A percentile compares a stretch with the other conserved stretches of the same genome.
Conservation (phyloP, 2,888 invertebrate species). For the Ormyrus labotus region DNA sequence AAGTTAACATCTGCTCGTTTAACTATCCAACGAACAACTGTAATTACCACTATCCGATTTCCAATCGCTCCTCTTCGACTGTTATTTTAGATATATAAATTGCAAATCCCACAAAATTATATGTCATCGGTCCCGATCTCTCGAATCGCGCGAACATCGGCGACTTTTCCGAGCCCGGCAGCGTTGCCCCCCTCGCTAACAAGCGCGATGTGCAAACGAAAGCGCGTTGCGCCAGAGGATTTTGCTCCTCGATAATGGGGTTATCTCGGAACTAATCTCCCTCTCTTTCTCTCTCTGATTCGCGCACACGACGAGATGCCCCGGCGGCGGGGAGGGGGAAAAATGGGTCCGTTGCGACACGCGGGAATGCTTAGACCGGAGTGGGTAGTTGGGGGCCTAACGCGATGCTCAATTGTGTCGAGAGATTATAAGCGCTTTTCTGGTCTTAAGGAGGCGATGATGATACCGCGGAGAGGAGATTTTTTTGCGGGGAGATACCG, state of each 20-base stretch:
- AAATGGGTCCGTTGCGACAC: slow-evolving; percentile 27
- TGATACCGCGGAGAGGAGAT: too few species aligned
- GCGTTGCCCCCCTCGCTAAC: background rate
- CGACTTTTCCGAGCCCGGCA: background rate
- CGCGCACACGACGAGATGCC: too few species aligned
- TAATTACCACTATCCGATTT: too few species aligned
- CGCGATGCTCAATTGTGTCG: too few species aligned
- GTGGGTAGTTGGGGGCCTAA: too few species aligned
- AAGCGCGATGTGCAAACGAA: slow-evolving; percentile 27
- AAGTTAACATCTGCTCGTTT: too few species aligned
- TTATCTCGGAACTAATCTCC: slow-evolving; percentile 30
- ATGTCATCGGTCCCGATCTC: background rate
- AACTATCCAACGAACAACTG: too few species aligned
- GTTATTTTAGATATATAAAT: slow-evolving; percentile 2
- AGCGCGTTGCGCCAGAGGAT: slow-evolving; percentile 33
- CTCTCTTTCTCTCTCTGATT: background rate
- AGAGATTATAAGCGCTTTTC: too few species aligned
- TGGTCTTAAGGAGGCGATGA: too few species aligned
- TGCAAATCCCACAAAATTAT: slow-evolving; percentile 16
- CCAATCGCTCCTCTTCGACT: too few species aligned
- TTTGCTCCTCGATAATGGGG: slow-evolving; percentile 34
- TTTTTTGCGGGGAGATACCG: too few species aligned
- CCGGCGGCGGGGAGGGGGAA: background rate
- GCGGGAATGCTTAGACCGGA: background rate
- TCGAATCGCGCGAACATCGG: background rate